Evolutionary conservation across 2,113 vertebrate species (phyloP), one percentile per base, ranked within the genome.

Genomic region (Indicator indicator): DNA sequence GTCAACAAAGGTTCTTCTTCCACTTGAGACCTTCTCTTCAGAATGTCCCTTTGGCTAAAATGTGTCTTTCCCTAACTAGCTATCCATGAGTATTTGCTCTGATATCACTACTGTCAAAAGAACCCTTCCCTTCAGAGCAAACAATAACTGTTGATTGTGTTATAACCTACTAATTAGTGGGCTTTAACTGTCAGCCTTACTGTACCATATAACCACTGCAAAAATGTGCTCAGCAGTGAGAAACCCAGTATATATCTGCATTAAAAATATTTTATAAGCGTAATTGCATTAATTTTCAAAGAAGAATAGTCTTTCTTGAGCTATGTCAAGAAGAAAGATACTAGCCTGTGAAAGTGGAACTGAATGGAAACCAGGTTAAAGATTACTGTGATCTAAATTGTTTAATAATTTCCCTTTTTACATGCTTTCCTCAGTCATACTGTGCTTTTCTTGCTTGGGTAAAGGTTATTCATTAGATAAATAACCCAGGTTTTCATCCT

Each of bases 381-480:
- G 50, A 75, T 94, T 88, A 62, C 40, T 72, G 40, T 89, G n/a
- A 76, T 88, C 79, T 62, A 81, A 91, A 83, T 86, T 2, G 63
- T 86, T 91, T 88, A 88, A 81, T 86, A 60, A 69, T 83, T 93
- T 12, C 27, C 30, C 20, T 67, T 56, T 88, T 91, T 81, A 44
- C 71, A 4, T 33, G 13, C 23, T 60, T 77, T 93, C 32, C 33
- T 90, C 62, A 58, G 65, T 80, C 88, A 56, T 54, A 56, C 48
- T 74, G 32, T 81, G 69, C 40, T 89, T 77, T 56, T 82, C 42
- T 81, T 83, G 52, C 72, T 38, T 75, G 15, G 67, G 69, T 71
- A 90, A 90, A 86, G 54, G 58, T 83, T 88, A 93, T 75, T 88
- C 75, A 62, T 72, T 94, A 20, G 58, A 68, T 93, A 89, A 96